Conservation (phyloP, 2,113 vertebrate genomes). For the Amphiprion ocellaris region DNA sequence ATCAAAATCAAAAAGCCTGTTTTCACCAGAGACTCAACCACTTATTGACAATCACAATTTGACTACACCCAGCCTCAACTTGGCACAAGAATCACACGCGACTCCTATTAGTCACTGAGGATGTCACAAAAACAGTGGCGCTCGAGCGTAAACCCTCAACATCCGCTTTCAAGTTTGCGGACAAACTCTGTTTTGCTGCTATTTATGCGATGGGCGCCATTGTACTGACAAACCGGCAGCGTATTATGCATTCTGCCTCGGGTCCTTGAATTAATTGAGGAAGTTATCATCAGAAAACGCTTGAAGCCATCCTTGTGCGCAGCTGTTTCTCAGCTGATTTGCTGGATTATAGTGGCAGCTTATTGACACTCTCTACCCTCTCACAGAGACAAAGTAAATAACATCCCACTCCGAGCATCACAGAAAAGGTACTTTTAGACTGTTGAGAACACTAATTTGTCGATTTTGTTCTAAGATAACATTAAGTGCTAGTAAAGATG, state of each 20-base stretch:
- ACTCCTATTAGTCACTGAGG: not conserved
- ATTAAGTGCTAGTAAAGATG: not conserved
- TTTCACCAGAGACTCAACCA: not conserved
- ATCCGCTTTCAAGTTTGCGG: no score
- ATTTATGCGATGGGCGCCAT: not conserved
- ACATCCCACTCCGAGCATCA: not conserved
- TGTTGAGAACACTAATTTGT: not conserved
- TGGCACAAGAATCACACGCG: not conserved
- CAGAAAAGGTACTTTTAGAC: slow-evolving; percentile 5
- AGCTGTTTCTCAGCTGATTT: slow-evolving; percentile 21
- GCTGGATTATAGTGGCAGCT: slow-evolving; percentile 30
- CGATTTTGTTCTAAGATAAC: not conserved
- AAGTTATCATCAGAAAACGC: not conserved
- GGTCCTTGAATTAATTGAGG: not conserved
- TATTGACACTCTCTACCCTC: slow-evolving; percentile 17
- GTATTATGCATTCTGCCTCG: not conserved
- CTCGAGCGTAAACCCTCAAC: no score
- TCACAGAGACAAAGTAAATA: slow-evolving; percentile 40
- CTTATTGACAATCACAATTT: not conserved
- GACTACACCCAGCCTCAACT: not conserved
- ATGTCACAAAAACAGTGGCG: no score
- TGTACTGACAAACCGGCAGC: not conserved
- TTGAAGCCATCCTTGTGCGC: not conserved
- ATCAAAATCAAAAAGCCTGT: no score
- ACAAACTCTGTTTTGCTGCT: no score